A percentile compares a stretch with the other conserved stretches of the same genome.
Conservation (phyloP, 2,888 invertebrate species). For the Coremacera marginata region DNA sequence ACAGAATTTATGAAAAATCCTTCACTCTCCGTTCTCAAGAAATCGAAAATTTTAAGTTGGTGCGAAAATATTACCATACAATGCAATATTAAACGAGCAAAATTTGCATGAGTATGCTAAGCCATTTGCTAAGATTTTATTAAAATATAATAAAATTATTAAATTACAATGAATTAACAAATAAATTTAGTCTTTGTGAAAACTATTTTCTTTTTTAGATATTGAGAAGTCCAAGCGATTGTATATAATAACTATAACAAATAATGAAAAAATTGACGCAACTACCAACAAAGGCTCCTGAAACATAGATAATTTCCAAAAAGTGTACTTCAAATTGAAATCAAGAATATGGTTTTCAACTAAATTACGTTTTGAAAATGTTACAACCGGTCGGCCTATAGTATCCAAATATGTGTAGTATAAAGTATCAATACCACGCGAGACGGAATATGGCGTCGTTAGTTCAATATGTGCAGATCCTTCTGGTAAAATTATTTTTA, state of each 20-base stretch:
- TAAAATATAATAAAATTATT: no score
- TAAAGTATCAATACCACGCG: constrained; percentile 79
- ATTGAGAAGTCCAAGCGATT: constrained; percentile 97
- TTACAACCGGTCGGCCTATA: constrained; percentile 90
- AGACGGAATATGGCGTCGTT: constrained; percentile 84
- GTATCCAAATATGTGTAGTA: constrained; percentile 97
- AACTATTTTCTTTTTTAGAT: constrained; percentile 73
- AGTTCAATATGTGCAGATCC: constrained; percentile 87
- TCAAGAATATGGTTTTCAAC: constrained; percentile 97
- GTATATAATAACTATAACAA: constrained; percentile 92
- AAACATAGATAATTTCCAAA: constrained; percentile 86
- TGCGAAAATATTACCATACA: no score
- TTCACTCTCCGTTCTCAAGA: no score
- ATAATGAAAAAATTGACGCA: constrained; percentile 88
- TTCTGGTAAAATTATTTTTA: constrained; percentile 95
- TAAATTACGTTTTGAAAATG: constrained; percentile 84
- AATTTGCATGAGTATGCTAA: no score
- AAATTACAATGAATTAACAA: no score
- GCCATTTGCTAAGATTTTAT: no score
- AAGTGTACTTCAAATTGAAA: constrained; percentile 90
- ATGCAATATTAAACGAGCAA: no score
- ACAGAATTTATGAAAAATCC: no score
- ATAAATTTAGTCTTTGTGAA: constrained; percentile 68
- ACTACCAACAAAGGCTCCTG: constrained; percentile 94
- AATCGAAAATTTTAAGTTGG: no score